These are phyloP conservation scores for Paradoxurus hermaphroditus DNA, from an alignment of 2,113 vertebrate species.

Conservation along the genomic window DNA sequence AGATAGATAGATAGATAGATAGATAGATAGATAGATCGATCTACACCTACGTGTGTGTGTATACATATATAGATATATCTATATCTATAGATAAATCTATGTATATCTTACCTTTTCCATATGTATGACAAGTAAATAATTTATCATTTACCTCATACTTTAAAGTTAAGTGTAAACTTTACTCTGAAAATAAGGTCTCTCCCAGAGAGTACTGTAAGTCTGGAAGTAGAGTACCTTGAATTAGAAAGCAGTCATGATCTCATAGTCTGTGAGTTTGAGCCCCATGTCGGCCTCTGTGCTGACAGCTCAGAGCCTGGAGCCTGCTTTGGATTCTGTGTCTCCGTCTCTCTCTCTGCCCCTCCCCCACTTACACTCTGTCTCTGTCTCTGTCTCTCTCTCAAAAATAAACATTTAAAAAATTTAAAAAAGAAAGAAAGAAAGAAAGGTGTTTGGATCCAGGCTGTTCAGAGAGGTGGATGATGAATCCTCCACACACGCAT, in stretches of 20 bases:
- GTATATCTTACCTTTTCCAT: not conserved
- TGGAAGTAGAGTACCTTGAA: not conserved
- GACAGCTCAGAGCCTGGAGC: too few relatives aligned
- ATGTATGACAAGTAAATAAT: not conserved
- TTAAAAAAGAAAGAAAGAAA: not conserved
- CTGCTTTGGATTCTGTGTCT: too few relatives aligned
- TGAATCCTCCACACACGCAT: conserved; percentile 21
- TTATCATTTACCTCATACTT: not conserved
- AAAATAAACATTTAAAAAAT: too few relatives aligned
- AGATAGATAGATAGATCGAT: too few relatives aligned
- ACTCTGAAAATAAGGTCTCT: not conserved
- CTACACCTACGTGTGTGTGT: too few relatives aligned
- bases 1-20: too few relatives aligned
- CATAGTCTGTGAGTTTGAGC: too few relatives aligned
- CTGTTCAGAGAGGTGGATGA: conserved; percentile 33
- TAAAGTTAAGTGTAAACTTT: not conserved
- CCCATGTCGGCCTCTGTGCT: too few relatives aligned
- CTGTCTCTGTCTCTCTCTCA: too few relatives aligned
- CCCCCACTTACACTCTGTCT: too few relatives aligned
- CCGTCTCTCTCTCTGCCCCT: too few relatives aligned
- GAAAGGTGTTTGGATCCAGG: not conserved
- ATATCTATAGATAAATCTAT: not conserved
- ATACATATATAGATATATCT: too few relatives aligned
- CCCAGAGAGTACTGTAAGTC: not conserved
- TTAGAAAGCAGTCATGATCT: not conserved